Percentiles rank a stretch among this genome's conserved stretches.
These are phyloP conservation scores for Drymonia ruficornis DNA, from an alignment of 2,888 invertebrate genomes.

Conservation along the genomic window DNA sequence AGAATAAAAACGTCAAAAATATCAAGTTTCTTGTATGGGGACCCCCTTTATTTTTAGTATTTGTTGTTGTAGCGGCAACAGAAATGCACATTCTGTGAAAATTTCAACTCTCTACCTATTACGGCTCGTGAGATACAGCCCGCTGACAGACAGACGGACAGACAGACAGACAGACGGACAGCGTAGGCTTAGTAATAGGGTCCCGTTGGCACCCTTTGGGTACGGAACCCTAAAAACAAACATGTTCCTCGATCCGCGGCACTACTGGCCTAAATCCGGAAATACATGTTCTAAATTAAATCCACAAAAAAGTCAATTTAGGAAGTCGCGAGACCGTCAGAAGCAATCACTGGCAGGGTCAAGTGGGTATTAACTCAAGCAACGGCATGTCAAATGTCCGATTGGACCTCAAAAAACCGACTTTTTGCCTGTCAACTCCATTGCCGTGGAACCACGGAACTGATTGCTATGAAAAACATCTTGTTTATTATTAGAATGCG, in stretches of 20 bases:
- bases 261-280: neutral
- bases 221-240: too few species aligned
- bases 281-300: neutral
- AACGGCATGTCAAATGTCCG: constrained; percentile 28
- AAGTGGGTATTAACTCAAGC: constrained; percentile 21
- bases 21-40: too few species aligned
- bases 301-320: constrained; percentile 1
- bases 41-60: too few species aligned
- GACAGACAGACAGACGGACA: too few species aligned
- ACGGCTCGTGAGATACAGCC: too few species aligned
- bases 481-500: constrained; percentile 26
- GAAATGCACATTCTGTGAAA: too few species aligned
- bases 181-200: too few species aligned
- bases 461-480: constrained; percentile 22
- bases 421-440: constrained; percentile 22
- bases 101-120: too few species aligned
- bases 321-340: constrained; percentile 16
- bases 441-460: constrained; percentile 23
- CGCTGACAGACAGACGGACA: too few species aligned
- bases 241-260: neutral
- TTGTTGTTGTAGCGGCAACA: too few species aligned
- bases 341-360: constrained; percentile 22
- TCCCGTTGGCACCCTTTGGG: too few species aligned
- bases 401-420: constrained; percentile 19
- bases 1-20: too few species aligned